phyloP scores from a whole-genome alignment of 2,888 invertebrate genomes.

The Coleophora deauratella region DNA sequence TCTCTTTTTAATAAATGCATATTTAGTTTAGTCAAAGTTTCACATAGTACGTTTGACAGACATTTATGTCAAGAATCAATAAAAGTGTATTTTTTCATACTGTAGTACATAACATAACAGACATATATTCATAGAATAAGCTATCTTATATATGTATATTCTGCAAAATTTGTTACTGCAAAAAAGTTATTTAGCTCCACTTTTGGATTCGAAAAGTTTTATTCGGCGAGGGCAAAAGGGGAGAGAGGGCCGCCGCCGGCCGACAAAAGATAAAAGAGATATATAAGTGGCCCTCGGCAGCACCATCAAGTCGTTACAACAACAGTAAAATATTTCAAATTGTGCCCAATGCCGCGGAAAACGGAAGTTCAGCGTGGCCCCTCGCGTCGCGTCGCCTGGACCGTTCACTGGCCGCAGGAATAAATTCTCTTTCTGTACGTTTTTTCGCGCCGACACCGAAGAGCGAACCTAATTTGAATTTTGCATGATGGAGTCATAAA shows the following conservation, averaged over 20 bases:
- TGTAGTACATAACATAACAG: no score
- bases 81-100: no score
- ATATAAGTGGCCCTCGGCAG: constrained; percentile 72
- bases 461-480: no score
- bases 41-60: no score
- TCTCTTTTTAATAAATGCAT: no score
- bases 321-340: constrained; percentile 74
- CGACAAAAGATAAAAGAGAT: constrained; percentile 71
- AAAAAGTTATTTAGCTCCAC: constrained; percentile 37
- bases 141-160: no score
- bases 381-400: constrained; percentile 13
- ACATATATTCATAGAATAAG: no score
- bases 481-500: no score
- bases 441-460: no score
- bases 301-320: constrained; percentile 74
- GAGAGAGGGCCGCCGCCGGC: constrained; percentile 30
- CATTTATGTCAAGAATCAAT: no score
- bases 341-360: constrained; percentile 72
- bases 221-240: constrained; percentile 56
- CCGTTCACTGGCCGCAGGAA: background rate
- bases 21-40: no score
- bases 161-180: constrained; percentile 32
- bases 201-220: constrained; percentile 34
- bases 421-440: no score
- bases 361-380: constrained; percentile 65